phyloP scores from a whole-genome alignment of 1,140 invertebrate genomes.

The Nasonia longicornis region DNA sequence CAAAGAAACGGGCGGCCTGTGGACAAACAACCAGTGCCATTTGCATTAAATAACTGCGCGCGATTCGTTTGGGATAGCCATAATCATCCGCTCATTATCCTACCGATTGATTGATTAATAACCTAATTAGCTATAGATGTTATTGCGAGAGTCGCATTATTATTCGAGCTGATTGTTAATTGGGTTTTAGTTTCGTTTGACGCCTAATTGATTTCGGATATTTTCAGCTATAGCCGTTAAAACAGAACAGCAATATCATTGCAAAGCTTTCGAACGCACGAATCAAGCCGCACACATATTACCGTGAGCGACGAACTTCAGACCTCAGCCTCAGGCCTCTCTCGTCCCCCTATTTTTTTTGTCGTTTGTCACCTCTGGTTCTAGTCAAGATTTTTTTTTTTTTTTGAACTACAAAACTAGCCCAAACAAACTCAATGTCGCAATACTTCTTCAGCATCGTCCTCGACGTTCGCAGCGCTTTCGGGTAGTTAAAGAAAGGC shows the following conservation, averaged over 20 bases:
- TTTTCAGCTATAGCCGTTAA: not conserved
- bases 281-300: not conserved
- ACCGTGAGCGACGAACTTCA: slow-evolving; percentile 27
- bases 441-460: not conserved
- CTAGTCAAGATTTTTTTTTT: slow-evolving; percentile 29
- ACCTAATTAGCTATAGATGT: too few relatives aligned
- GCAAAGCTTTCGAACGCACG: not conserved
- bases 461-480: not conserved
- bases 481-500: not conserved
- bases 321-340: not conserved
- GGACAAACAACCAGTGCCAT: slow-evolving; percentile 43
- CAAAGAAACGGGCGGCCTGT: slow-evolving; percentile 71
- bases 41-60: not conserved
- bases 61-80: not conserved
- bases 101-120: not conserved
- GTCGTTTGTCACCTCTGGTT: slow-evolving; percentile 21
- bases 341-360: slow-evolving; percentile 16
- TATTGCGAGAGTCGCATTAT: not conserved
- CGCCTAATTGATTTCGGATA: not conserved
- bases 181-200: not conserved
- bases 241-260: not conserved
- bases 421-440: slow-evolving; percentile 20
- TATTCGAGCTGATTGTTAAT: slow-evolving; percentile 11
- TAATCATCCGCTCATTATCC: not conserved
- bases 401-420: slow-evolving; percentile 19